A percentile compares a stretch with the other conserved stretches of the same genome.
These are phyloP conservation scores for Dicycla oo DNA, from an alignment of 2,888 invertebrate genomes.

Conservation along the genomic window DNA sequence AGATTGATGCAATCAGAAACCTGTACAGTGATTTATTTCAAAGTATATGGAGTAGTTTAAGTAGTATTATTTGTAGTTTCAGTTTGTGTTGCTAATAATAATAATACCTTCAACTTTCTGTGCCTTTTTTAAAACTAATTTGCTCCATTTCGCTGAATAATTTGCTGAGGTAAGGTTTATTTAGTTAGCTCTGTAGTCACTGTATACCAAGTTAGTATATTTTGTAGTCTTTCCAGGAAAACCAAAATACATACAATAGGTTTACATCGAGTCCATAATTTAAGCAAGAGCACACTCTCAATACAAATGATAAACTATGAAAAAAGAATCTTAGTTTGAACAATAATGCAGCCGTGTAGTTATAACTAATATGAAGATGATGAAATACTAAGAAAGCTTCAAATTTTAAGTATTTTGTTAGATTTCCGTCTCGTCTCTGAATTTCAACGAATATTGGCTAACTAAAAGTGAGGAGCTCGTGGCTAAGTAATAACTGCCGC, in stretches of 20 bases:
- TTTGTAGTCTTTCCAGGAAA: background rate
- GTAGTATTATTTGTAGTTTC: background rate
- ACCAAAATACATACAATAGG: too few relatives aligned
- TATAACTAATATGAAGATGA: background rate
- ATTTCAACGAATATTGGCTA: background rate
- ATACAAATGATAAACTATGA: background rate
- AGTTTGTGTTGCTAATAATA: background rate
- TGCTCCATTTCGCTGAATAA: background rate
- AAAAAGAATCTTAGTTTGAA: background rate
- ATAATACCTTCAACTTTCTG: background rate
- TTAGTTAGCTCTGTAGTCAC: background rate
- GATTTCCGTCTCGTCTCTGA: background rate
- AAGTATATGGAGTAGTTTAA: background rate
- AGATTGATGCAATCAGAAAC: constrained; percentile 70
- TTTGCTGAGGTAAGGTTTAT: background rate
- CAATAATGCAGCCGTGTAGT: background rate
- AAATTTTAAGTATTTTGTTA: background rate
- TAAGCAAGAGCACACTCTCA: too few relatives aligned
- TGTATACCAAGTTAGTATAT: background rate
- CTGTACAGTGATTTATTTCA: constrained; percentile 39
- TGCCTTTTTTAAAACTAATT: background rate
- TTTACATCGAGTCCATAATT: background rate
- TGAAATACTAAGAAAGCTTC: constrained; percentile 1
- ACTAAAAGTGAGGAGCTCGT: too few relatives aligned
- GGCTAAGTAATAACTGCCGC: too few relatives aligned